These are phyloP conservation scores for Aleiodes sp. DNA, from an alignment of 1,140 invertebrate species.

Conservation along the genomic window DNA sequence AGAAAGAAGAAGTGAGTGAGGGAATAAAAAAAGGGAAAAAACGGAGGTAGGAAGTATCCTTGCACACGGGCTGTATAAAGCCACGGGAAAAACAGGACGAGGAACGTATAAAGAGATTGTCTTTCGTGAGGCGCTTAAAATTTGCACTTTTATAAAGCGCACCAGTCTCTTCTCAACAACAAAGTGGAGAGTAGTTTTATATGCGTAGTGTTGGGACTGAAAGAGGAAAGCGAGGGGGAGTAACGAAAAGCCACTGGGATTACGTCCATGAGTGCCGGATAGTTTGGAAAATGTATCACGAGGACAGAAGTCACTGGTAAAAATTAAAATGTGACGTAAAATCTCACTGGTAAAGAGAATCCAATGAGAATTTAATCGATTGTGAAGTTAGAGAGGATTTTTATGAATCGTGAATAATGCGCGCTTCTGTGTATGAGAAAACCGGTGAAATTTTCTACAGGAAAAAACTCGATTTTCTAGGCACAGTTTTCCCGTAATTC, in stretches of 20 bases:
- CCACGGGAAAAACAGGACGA: constrained; percentile 25
- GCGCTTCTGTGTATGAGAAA: too few relatives aligned
- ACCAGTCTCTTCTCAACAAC: neutral
- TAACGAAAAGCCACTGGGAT: neutral
- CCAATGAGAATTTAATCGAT: too few relatives aligned
- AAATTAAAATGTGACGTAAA: neutral
- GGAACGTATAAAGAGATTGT: constrained; percentile 41
- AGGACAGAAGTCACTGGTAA: neutral
- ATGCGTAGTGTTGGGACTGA: too few relatives aligned
- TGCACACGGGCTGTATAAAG: constrained; percentile 25
- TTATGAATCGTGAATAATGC: too few relatives aligned
- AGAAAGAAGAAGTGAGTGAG: neutral
- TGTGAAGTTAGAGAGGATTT: too few relatives aligned
- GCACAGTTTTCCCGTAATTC: neutral
- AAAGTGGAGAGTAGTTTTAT: neutral
- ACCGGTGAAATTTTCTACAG: too few relatives aligned
- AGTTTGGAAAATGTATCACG: neutral
- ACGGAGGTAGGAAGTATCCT: neutral
- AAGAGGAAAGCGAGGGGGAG: too few relatives aligned
- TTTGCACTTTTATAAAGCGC: constrained; percentile 46
- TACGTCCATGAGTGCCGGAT: neutral
- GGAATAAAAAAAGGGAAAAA: neutral
- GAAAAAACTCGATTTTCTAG: too few relatives aligned
- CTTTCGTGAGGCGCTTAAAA: constrained; percentile 43
- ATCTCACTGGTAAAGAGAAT: too few relatives aligned